Conservation (phyloP, 2,113 vertebrate species). For the Nymphicus hollandicus region DNA sequence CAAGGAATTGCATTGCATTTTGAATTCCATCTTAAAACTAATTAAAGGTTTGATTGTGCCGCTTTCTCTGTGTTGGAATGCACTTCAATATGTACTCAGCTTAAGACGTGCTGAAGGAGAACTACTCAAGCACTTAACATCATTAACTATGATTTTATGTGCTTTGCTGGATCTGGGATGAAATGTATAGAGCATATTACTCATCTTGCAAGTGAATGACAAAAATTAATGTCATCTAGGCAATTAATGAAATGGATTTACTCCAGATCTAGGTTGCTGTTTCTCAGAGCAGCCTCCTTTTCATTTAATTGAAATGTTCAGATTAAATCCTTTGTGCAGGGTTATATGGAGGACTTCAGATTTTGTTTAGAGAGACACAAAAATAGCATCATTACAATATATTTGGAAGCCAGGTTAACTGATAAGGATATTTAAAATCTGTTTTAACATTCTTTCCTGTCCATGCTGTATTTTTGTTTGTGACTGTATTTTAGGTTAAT, state of each 20-base stretch:
- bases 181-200: neutral
- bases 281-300: neutral
- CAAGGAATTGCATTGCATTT: constrained; percentile 50
- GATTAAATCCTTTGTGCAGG: neutral
- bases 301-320: neutral
- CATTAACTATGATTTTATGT: constrained; percentile 35
- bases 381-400: neutral
- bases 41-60: constrained; percentile 55
- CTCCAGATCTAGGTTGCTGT: neutral
- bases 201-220: constrained; percentile 7
- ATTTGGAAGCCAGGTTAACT: neutral
- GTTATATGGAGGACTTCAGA: neutral
- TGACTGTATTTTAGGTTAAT: neutral
- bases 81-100: neutral
- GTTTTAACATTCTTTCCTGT: neutral
- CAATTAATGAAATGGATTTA: constrained; percentile 50
- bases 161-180: neutral
- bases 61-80: constrained; percentile 9
- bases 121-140: constrained; percentile 12
- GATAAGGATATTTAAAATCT: neutral
- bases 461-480: neutral
- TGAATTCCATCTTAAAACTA: constrained; percentile 52
- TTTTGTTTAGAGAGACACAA: neutral
- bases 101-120: constrained; percentile 6
- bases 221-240: constrained; percentile 8